These are phyloP conservation scores for Lysandra bellargus DNA, from an alignment of 2,888 invertebrate species.

Conservation along the genomic window DNA sequence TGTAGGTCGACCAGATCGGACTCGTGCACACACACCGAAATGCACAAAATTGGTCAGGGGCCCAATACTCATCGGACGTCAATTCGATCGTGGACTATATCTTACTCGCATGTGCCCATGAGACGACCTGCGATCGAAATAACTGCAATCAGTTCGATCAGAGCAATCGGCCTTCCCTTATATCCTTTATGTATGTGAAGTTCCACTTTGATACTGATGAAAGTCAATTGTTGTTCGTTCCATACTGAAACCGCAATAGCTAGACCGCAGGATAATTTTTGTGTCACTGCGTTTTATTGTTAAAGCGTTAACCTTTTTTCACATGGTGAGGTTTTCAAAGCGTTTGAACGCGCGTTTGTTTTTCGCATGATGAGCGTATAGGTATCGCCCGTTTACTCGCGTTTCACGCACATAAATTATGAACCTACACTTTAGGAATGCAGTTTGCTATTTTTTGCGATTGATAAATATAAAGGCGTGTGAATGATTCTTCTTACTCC, in stretches of 20 bases:
- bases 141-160: no score
- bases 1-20: no score
- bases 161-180: no score
- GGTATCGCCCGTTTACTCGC: background rate
- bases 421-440: background rate
- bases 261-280: background rate
- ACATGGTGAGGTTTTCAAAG: background rate
- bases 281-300: background rate
- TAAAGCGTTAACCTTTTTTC: background rate
- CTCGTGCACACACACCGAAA: no score
- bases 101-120: no score
- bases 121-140: no score
- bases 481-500: background rate
- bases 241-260: background rate
- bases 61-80: no score
- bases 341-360: conserved; percentile 2
- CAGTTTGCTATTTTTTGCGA: background rate
- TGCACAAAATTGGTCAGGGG: no score
- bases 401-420: background rate
- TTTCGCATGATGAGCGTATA: background rate
- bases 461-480: background rate
- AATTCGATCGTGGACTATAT: no score
- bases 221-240: background rate
- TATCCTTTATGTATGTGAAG: background rate
- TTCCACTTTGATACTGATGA: background rate